These are phyloP conservation scores for Chitala chitala DNA, from an alignment of 2,113 vertebrate genomes.

Conservation along the genomic window DNA sequence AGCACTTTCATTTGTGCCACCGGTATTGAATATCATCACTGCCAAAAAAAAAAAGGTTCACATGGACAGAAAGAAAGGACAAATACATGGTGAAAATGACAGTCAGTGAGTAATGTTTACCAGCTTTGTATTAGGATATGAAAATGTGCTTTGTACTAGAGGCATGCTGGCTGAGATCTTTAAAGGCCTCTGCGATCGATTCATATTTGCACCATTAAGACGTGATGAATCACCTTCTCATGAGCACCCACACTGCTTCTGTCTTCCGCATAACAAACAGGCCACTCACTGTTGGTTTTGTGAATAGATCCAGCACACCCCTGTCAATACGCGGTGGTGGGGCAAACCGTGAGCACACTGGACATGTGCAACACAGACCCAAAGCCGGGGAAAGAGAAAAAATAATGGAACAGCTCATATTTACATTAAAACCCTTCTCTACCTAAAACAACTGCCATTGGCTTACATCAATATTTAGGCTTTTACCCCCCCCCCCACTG, in stretches of 20 bases:
- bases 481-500: too few relatives aligned
- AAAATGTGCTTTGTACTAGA: background rate
- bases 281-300: conserved; percentile 2
- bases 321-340: conserved; percentile 8
- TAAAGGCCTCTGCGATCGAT: conserved; percentile 37
- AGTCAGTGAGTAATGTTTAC: background rate
- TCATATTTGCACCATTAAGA: conserved; percentile 56
- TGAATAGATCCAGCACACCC: conserved; percentile 13
- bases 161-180: background rate
- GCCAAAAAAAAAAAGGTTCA: too few relatives aligned
- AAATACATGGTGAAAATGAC: background rate
- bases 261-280: conserved; percentile 19
- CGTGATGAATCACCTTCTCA: conserved; percentile 54
- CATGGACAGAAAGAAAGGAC: conserved; percentile 43
- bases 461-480: conserved; percentile 1
- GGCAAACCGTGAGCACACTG: background rate
- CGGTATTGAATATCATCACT: background rate
- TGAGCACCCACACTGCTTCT: conserved; percentile 32
- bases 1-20: background rate
- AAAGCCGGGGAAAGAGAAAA: background rate
- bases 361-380: background rate
- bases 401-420: background rate
- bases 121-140: background rate
- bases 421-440: background rate
- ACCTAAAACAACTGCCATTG: background rate